Evolutionary conservation across 2,888 invertebrate species (phyloP), one percentile per base, ranked within the genome.

Genomic region (Drosophila affinis): DNA sequence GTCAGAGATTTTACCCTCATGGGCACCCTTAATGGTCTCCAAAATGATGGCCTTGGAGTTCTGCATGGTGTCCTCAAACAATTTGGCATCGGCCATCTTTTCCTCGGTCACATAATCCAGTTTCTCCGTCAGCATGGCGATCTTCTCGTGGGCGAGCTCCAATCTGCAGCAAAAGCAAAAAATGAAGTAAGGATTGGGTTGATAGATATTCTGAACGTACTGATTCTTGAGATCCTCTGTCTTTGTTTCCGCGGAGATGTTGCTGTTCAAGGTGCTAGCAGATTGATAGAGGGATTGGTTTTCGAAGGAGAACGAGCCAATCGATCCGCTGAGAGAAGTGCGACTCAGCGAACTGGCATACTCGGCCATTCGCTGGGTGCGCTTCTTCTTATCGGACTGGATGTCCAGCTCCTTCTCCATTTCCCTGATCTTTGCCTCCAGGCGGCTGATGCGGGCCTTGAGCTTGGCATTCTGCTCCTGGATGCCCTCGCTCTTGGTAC

Each of bases 71-170:
- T 90, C 89, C 55, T 89, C 87, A 62, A 92, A 92, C 17, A 87
- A 81, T 64, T 90, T 90, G 3, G 83, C 72, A 76, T 92, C 92
- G n/a, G 77, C 81, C 9, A 87, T 80, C 56, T 91, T 91, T 68
- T 92, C 92, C 9, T 85, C 77, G 3, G 72, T 75, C 1, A 91
- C 17, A 39, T 90, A 82, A 3, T 83, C 76, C 0, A 92, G 63
- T 67, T 91, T 91, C 44, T 92, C 91, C 1, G 87, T 89, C 7
- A 92, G 73, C 74, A 91, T 81, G 5, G 77, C 73, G 2, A 91
- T 91, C 67, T 91, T 91, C 59, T 92, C 92, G 3, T 79, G 85
- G 3, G 91, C 82, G 45, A 91, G 56, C 77, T 92, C 92, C 61
- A 92, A 79, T 64, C 91, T 92, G 27, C 14, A 61, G 2, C 14